Evolutionary conservation across 2,888 invertebrate genomes (phyloP), one percentile per base, ranked within the genome.

Genomic region (Ormyrus rosae): DNA sequence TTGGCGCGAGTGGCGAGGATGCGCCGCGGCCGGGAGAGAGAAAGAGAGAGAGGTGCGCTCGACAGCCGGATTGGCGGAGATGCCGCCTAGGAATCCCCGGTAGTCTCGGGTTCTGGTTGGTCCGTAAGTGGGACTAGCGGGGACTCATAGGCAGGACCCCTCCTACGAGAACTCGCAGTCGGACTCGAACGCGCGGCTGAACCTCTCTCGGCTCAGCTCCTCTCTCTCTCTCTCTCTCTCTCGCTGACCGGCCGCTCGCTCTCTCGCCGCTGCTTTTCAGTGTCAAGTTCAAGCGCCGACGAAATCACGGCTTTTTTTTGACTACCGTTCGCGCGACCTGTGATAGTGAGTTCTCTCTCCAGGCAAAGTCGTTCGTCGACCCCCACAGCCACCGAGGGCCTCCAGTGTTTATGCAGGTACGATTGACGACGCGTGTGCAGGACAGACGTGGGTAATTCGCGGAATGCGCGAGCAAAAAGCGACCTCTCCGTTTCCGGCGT

Each of bases 81-180:
- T 87, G 84, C 85, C 84, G 86, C 85, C 88, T 89, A 87, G 87
- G 86, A 89, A 87, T 87, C 87, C 87, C 87, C 86, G 88, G 88
- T 87, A 89, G 88, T 87, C 87, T 84, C 85, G 86, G 86, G 87
- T 88, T 88, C 90, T 89, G 90, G 90, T 90, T 90, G 90, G 90
- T 87, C 87, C 89, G 90, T 90, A 90, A 90, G 90, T 90, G 90
- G 90, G 90, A 89, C 90, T 90, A 90, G 89, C 89, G 89, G 90
- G 90, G 90, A 89, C 89, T 90, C 90, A 90, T 90, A 90, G 90
- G 88, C 88, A 88, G 89, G 87, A 86, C 85, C 88, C 89, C 87
- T 88, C 86, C 89, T 88, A 89, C 89, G 88, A 87, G 90, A 88
- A 86, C 85, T 87, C 89, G 87, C 90, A 90, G 90, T 90, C 88